Percentiles rank a stretch among this genome's conserved stretches.
Evolutionary conservation across 1,140 invertebrate species (phyloP).

Genomic region (Formica selysi): DNA sequence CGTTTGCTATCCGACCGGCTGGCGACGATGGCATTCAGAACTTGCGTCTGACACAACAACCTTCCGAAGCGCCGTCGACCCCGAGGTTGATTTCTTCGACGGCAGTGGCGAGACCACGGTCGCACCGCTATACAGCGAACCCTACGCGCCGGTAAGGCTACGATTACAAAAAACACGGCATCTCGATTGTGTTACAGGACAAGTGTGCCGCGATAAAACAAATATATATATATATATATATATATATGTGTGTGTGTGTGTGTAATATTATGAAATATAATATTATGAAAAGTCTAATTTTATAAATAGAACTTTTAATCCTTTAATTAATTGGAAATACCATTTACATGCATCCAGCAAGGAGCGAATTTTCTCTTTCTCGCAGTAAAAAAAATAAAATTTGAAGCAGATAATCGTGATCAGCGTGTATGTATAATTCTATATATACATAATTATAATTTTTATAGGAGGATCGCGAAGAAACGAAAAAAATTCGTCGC

Average conservation of each 20-base stretch:
- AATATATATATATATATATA: neutral
- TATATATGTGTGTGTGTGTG: too few relatives aligned
- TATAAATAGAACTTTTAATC: neutral
- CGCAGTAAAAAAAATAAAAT: neutral
- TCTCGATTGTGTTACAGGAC: conserved; percentile 14
- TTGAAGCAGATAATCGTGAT: neutral
- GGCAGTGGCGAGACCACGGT: conserved; percentile 79
- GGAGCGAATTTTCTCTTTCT: neutral
- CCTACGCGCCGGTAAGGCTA: conserved; percentile 61
- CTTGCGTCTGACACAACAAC: neutral
- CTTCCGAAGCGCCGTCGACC: conserved; percentile 27
- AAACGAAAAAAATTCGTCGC: conserved; percentile 66
- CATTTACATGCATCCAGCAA: neutral
- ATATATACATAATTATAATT: neutral
- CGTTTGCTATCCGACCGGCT: conserved; percentile 83
- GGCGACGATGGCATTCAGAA: conserved; percentile 60
- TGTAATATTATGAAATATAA: too few relatives aligned
- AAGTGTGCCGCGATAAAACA: neutral
- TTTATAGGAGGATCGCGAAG: conserved; percentile 64
- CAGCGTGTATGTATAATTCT: neutral
- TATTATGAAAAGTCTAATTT: neutral
- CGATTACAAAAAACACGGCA: neutral
- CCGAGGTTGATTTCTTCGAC: conserved; percentile 51
- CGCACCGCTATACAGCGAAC: conserved; percentile 73
- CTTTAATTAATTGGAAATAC: neutral